These are phyloP conservation scores for Distichodus sexfasciatus DNA, from an alignment of 2,797 vertebrate species.

Conservation along the genomic window DNA sequence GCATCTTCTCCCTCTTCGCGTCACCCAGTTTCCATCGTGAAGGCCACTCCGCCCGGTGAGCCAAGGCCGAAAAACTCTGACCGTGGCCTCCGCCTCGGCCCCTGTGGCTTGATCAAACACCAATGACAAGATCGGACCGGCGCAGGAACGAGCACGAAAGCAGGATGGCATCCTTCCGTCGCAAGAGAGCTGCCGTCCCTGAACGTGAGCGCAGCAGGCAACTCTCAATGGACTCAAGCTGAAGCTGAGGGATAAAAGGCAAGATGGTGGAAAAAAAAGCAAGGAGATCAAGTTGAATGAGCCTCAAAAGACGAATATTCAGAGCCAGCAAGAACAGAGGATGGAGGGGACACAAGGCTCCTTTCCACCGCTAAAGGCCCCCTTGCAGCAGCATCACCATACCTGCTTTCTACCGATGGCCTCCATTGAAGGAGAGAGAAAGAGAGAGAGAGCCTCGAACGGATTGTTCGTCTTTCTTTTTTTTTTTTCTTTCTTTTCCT, in stretches of 20 bases:
- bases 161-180: constrained; percentile 18
- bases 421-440: constrained; percentile 71
- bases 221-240: constrained; percentile 44
- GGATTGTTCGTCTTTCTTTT: constrained; percentile 74
- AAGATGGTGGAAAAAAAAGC: constrained; percentile 33
- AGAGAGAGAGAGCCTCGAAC: constrained; percentile 67
- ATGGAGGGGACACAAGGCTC: constrained; percentile 56
- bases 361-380: constrained; percentile 52
- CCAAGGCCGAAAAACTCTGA: constrained; percentile 26
- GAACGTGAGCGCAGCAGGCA: constrained; percentile 39
- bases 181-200: constrained; percentile 35
- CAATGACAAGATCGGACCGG: constrained; percentile 23
- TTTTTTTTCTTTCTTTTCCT: too few relatives aligned
- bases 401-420: constrained; percentile 80
- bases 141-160: constrained; percentile 17
- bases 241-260: constrained; percentile 45
- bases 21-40: background rate
- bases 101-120: background rate
- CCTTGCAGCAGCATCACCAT: constrained; percentile 72
- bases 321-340: constrained; percentile 55
- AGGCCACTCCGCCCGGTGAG: constrained; percentile 11
- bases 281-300: constrained; percentile 41
- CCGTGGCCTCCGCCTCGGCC: constrained; percentile 31
- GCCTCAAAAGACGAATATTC: constrained; percentile 55
- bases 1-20: constrained; percentile 15